A percentile compares a stretch with the other conserved stretches of the same genome.
Evolutionary conservation across 2,797 vertebrate species (phyloP).

Genomic region (Prionace glauca): DNA sequence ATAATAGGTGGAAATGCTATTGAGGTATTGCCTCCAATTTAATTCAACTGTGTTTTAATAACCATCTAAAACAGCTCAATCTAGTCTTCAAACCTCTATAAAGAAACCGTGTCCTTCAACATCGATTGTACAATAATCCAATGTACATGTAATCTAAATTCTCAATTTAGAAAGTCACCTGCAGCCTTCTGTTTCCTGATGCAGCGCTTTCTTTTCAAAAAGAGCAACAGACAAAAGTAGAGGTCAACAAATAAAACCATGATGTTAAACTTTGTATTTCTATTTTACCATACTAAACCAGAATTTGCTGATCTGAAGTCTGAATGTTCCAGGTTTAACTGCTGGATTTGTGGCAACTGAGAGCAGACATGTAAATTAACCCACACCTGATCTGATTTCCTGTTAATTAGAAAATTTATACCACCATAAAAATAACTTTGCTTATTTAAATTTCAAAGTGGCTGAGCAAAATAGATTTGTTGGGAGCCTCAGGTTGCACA

Average conservation of each 20-base stretch:
- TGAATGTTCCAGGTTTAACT: not conserved
- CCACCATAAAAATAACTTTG: not conserved
- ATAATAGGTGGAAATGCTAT: not conserved
- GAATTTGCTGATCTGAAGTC: not conserved
- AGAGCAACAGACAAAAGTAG: not conserved
- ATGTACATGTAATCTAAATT: not conserved
- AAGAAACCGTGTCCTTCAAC: not conserved
- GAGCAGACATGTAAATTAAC: not conserved
- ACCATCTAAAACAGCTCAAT: not conserved
- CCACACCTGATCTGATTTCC: not conserved
- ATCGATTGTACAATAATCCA: not conserved
- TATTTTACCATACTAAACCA: not conserved
- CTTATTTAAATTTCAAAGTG: constrained; percentile 22
- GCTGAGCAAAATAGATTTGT: constrained; percentile 13
- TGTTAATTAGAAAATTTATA: not conserved
- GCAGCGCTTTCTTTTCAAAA: not conserved
- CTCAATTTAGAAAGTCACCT: not conserved
- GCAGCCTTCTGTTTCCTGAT: constrained; percentile 11
- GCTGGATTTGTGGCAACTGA: not conserved
- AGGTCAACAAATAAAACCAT: not conserved
- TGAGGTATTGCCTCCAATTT: not conserved
- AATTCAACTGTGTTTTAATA: not conserved
- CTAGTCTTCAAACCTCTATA: not conserved
- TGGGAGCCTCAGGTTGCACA: constrained; percentile 29
- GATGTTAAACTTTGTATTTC: not conserved